phyloP scores from a whole-genome alignment of 23 tunicate species.

The Trididemnum clinides region DNA sequence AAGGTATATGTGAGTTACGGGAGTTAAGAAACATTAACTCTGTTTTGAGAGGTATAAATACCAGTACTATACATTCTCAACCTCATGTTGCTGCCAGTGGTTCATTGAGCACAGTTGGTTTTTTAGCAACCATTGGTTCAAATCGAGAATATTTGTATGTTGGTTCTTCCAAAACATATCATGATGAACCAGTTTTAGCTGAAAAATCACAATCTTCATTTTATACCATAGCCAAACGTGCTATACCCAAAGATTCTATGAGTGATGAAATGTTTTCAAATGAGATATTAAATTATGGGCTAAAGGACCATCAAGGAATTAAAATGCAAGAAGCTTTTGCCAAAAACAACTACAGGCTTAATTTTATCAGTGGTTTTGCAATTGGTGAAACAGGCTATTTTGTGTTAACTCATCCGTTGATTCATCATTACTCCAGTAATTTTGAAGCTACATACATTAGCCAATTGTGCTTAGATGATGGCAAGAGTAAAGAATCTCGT shows the following conservation, averaged over 20 bases:
- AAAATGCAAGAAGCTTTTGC: conserved; percentile 29
- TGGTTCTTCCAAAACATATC: conserved; percentile 70
- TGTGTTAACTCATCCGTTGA: conserved; percentile 57
- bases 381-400: conserved; percentile 71
- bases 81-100: conserved; percentile 57
- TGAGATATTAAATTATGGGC: background rate
- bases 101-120: conserved; percentile 63
- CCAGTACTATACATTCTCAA: too few species aligned
- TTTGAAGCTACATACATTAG: conserved; percentile 37
- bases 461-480: conserved; percentile 62
- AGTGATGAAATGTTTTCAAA: conserved; percentile 52
- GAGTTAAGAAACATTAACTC: background rate
- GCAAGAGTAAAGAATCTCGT: background rate
- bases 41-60: background rate
- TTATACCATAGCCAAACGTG: conserved; percentile 54
- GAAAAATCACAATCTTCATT: conserved; percentile 4
- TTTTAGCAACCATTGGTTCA: conserved; percentile 31
- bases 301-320: conserved; percentile 16
- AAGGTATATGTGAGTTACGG: conserved; percentile 20
- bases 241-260: conserved; percentile 24
- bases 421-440: background rate
- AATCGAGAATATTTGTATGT: conserved; percentile 56
- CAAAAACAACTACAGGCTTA: conserved; percentile 35
- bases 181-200: background rate
- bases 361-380: conserved; percentile 68